Evolutionary conservation across 2,888 invertebrate genomes (phyloP).

Genomic region (Dasypolia templi): DNA sequence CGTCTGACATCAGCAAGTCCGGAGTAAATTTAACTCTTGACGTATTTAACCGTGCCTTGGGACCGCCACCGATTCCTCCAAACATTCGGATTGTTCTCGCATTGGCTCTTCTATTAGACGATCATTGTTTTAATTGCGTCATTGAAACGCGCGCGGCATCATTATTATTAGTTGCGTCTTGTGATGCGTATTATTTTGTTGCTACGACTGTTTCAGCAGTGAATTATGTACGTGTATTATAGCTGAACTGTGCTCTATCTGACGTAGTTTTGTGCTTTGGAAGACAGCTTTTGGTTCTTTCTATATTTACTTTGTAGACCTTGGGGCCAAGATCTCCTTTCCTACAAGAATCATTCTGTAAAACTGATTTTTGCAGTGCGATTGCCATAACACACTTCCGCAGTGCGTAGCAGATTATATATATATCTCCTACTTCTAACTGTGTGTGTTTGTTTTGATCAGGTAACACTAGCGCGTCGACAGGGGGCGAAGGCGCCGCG

Average conservation of each 20-base stretch:
- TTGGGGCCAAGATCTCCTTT: conserved; percentile 38
- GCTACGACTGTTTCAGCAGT: conserved; percentile 49
- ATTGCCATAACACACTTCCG: not conserved
- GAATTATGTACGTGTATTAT: conserved; percentile 51
- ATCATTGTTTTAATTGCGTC: conserved; percentile 71
- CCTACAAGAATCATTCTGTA: conserved; percentile 7
- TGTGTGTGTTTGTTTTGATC: conserved; percentile 43
- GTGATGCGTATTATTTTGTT: conserved; percentile 64
- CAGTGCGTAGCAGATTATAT: not conserved
- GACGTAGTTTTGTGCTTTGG: conserved; percentile 38
- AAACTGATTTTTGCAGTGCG: conserved; percentile 19
- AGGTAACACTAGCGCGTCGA: conserved; percentile 88
- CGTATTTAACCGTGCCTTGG: conserved; percentile 81
- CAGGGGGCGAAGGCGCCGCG: conserved; percentile 78
- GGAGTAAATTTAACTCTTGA: conserved; percentile 89
- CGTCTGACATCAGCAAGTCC: conserved; percentile 88
- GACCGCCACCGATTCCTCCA: conserved; percentile 75
- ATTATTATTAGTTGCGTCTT: conserved; percentile 71
- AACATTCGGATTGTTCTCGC: conserved; percentile 80
- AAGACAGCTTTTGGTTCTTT: conserved; percentile 43
- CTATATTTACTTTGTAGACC: conserved; percentile 44
- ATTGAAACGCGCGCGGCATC: conserved; percentile 68
- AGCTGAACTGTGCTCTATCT: conserved; percentile 31
- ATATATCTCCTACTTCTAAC: not conserved
- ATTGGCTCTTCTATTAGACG: conserved; percentile 70